phyloP scores from a whole-genome alignment of 2,113 vertebrate genomes.

The Rhombomys opimus region DNA sequence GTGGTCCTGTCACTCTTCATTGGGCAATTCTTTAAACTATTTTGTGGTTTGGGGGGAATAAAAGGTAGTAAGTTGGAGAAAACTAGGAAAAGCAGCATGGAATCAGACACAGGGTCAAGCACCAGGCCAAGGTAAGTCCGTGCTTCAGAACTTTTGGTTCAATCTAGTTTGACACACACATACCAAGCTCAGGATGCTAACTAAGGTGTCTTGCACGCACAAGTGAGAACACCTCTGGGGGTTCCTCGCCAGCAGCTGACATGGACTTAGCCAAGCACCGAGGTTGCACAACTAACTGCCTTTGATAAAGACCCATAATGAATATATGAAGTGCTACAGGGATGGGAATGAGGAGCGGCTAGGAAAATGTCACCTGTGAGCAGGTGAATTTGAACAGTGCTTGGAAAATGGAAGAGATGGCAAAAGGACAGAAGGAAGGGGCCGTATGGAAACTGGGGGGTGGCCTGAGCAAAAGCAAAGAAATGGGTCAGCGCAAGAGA shows the following conservation, averaged over 20 bases:
- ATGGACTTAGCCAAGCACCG: background rate
- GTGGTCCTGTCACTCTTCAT: background rate
- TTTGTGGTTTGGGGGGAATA: background rate
- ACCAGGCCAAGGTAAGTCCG: background rate
- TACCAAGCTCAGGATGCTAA: background rate
- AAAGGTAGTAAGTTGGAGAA: background rate
- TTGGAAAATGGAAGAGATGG: background rate
- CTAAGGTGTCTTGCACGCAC: background rate
- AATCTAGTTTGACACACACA: background rate
- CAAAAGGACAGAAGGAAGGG: background rate
- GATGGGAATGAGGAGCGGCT: background rate
- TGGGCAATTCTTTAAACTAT: background rate
- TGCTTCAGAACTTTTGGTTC: constrained; percentile 7
- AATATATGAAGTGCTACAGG: background rate
- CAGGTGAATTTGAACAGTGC: background rate
- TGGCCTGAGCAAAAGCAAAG: background rate
- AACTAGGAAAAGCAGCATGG: background rate
- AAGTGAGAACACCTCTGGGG: background rate
- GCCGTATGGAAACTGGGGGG: background rate
- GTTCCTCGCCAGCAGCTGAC: background rate
- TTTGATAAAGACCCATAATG: background rate
- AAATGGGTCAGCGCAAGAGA: background rate
- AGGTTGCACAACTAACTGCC: background rate
- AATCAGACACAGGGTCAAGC: background rate
- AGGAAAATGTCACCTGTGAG: background rate